Evolutionary conservation across 2,888 invertebrate species (phyloP).

Genomic region (Zygaena filipendulae): DNA sequence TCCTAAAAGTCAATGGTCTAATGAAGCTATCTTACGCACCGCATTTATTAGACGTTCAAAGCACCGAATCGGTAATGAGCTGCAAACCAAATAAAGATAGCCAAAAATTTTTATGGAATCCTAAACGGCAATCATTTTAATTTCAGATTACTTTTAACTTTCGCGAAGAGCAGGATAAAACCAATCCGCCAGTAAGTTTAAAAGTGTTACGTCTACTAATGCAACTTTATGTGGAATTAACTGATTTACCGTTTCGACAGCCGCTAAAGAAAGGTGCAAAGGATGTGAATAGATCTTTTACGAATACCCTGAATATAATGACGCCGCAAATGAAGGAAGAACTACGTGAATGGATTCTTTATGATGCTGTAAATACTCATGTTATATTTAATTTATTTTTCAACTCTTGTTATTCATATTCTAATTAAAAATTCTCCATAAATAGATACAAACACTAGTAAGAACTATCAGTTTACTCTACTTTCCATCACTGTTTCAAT

Average conservation of each 20-base stretch:
- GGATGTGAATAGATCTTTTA: constrained; percentile 16
- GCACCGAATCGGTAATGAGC: constrained; percentile 41
- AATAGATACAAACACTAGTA: no score
- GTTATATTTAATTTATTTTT: no score
- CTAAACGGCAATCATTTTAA: constrained; percentile 1
- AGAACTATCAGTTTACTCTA: no score
- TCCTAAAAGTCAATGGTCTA: constrained; percentile 43
- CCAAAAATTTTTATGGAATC: background rate
- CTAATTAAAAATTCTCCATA: no score
- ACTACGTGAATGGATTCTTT: constrained; percentile 42
- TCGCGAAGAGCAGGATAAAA: constrained; percentile 31
- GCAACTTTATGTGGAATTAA: no score
- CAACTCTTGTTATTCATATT: no score
- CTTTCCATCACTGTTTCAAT: constrained; percentile 40
- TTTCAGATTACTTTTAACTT: constrained; percentile 37
- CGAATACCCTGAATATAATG: no score
- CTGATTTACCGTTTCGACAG: constrained; percentile 2
- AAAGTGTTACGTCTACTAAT: background rate
- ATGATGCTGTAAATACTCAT: constrained; percentile 24
- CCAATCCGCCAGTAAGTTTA: constrained; percentile 21
- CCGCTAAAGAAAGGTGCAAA: constrained; percentile 23
- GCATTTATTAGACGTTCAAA: constrained; percentile 45
- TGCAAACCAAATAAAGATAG: background rate
- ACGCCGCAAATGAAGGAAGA: no score
- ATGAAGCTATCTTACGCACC: constrained; percentile 49